Percentiles rank a stretch among this genome's conserved stretches.
phyloP scores from a whole-genome alignment of 2,113 vertebrate genomes.

The Crotalus tigris region DNA sequence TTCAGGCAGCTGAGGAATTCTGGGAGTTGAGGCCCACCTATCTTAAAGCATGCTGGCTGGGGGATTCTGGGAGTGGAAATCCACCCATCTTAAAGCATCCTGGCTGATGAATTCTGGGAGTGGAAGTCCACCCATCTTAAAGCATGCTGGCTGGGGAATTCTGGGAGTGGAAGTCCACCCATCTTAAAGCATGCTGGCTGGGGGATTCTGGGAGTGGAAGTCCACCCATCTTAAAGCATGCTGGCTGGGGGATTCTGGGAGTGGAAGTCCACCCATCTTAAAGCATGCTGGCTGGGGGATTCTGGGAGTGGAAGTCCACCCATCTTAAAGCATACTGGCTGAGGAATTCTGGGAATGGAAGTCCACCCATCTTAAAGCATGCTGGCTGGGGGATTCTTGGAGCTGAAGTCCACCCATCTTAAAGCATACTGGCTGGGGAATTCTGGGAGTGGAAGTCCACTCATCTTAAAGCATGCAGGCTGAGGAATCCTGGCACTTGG shows the following conservation, averaged over 20 bases:
- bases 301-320: background rate
- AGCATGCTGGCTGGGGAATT: background rate
- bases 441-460: background rate
- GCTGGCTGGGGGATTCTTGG: background rate
- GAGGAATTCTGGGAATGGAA: background rate
- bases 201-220: background rate
- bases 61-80: background rate
- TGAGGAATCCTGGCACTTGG: background rate
- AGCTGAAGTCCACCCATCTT: background rate
- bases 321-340: background rate
- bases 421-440: no score
- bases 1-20: background rate
- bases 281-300: background rate
- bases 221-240: background rate
- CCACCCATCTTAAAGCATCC: rapidly evolving
- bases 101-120: background rate
- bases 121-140: background rate
- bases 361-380: background rate
- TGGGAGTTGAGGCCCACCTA: no score
- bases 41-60: no score
- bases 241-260: background rate
- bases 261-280: background rate
- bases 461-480: background rate
- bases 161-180: no score
- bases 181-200: background rate